These are phyloP conservation scores for Stenichneumon culpator DNA, from an alignment of 2,888 invertebrate species.

Conservation along the genomic window DNA sequence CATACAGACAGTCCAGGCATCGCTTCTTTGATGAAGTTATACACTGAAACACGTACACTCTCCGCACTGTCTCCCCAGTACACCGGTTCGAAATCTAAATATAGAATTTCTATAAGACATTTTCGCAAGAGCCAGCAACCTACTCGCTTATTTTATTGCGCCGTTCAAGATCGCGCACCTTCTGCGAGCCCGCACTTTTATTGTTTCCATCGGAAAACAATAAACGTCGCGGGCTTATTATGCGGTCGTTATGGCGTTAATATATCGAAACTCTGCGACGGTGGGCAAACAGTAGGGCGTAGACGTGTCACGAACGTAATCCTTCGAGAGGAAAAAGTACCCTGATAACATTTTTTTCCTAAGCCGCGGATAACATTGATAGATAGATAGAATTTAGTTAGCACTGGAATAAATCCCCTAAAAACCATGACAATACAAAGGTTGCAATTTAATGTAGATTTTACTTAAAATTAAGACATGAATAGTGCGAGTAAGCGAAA, in stretches of 20 bases:
- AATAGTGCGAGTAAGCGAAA: too few species aligned
- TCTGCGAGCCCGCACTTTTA: conserved; percentile 38
- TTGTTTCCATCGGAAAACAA: conserved; percentile 38
- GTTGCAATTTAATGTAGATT: too few species aligned
- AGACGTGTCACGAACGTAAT: neutral
- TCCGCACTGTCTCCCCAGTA: conserved; percentile 7
- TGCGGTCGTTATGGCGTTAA: neutral
- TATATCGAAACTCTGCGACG: neutral
- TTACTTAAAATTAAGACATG: too few species aligned
- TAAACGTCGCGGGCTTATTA: conserved; percentile 12
- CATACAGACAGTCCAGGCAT: conserved; percentile 58
- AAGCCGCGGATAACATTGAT: too few species aligned
- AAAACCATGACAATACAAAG: too few species aligned
- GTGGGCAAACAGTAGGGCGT: neutral
- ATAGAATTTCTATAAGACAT: conserved; percentile 56
- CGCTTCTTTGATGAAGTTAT: conserved; percentile 60
- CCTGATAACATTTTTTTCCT: too few species aligned
- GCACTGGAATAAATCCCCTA: too few species aligned
- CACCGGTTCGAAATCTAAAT: conserved; percentile 53
- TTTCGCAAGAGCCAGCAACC: conserved; percentile 56
- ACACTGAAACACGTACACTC: conserved; percentile 30
- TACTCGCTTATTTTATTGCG: conserved; percentile 51
- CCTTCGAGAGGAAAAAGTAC: neutral
- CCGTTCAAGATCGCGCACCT: conserved; percentile 35
- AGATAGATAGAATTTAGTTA: too few species aligned